Percentiles rank a stretch among this genome's conserved stretches.
These are phyloP conservation scores for Pseudomugil tenellus DNA, from an alignment of 2,797 vertebrate species.

Conservation along the genomic window DNA sequence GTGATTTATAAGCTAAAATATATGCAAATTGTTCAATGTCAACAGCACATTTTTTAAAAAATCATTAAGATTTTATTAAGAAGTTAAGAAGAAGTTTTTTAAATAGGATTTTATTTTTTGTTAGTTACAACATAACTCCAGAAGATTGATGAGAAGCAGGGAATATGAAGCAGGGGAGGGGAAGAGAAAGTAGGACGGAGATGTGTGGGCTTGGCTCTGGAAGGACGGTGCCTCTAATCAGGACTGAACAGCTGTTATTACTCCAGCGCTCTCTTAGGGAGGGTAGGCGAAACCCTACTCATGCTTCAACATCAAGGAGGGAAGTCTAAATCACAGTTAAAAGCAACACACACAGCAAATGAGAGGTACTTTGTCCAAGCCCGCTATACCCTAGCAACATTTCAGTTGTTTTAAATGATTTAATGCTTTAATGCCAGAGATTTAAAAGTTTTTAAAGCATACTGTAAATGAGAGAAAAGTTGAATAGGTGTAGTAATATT, in stretches of 20 bases:
- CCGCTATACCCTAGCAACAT: slow-evolving; percentile 17
- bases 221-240: slow-evolving; percentile 75
- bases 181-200: slow-evolving; percentile 74
- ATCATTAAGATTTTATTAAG: slow-evolving; percentile 3
- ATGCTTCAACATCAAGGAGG: slow-evolving; percentile 63
- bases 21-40: slow-evolving; percentile 9
- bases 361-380: slow-evolving; percentile 19
- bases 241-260: slow-evolving; percentile 80
- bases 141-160: slow-evolving; percentile 31
- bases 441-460: no score
- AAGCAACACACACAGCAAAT: slow-evolving; percentile 23
- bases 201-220: slow-evolving; percentile 70
- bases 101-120: slow-evolving; percentile 34
- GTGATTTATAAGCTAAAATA: slow-evolving; percentile 19
- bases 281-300: slow-evolving; percentile 59
- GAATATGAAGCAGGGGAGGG: slow-evolving; percentile 37
- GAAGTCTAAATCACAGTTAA: slow-evolving; percentile 52
- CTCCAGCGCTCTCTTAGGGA: slow-evolving; percentile 68
- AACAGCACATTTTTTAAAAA: slow-evolving; percentile 7
- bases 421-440: background rate
- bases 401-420: slow-evolving; percentile 14
- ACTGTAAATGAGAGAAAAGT: no score
- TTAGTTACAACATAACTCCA: slow-evolving; percentile 48
- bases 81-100: background rate
- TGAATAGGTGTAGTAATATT: no score